Conservation (phyloP, 2,113 vertebrate species). For the Vidua macroura region DNA sequence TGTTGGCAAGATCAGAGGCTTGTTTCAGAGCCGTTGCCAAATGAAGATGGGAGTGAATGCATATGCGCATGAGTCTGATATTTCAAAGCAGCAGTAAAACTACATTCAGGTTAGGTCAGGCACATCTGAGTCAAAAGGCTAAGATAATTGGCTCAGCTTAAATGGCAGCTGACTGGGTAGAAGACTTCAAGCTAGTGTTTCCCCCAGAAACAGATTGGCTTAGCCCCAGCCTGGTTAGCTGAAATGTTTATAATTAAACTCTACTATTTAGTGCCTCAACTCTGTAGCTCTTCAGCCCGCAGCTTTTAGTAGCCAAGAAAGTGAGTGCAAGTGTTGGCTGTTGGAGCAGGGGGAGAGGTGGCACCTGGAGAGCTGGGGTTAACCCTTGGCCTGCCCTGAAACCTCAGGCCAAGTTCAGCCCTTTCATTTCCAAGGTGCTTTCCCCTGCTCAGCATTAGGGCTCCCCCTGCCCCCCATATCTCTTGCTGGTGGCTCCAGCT, state of each 20-base stretch:
- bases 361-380: background rate
- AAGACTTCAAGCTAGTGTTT: conserved; percentile 72
- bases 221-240: conserved; percentile 67
- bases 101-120: conserved; percentile 85
- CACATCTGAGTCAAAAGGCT: conserved; percentile 80
- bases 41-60: conserved; percentile 83
- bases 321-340: background rate
- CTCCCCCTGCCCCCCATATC: fast-evolving
- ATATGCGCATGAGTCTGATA: conserved; percentile 81
- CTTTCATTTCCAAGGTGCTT: background rate
- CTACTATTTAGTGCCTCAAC: conserved; percentile 36
- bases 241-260: conserved; percentile 73
- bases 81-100: conserved; percentile 87
- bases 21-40: conserved; percentile 86
- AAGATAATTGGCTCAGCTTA: conserved; percentile 87
- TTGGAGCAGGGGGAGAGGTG: background rate
- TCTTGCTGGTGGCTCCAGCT: background rate
- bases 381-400: background rate
- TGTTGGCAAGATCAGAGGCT: conserved; percentile 90
- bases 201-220: conserved; percentile 77
- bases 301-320: conserved; percentile 37
- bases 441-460: background rate
- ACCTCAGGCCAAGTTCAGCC: background rate
- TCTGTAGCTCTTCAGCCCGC: background rate
- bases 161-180: conserved; percentile 84